Evolutionary conservation across 2,888 invertebrate species (phyloP), one percentile per base, ranked within the genome.

Genomic region (Sycophila texana): DNA sequence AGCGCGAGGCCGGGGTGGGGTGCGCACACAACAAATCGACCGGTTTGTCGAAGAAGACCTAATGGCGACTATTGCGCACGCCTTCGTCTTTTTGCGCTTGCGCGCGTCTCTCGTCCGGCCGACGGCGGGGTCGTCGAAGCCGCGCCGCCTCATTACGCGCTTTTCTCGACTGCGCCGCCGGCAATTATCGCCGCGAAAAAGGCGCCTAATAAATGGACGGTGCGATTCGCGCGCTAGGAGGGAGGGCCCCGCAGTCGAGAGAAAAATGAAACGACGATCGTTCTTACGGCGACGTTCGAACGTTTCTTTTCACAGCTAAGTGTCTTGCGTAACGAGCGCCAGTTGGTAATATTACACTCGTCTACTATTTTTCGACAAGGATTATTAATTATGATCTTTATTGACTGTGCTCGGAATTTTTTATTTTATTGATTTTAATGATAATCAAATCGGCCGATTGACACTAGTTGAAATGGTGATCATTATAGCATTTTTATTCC

Each of bases 11-110:
- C 22, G 58, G 47, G 51, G 26, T 26, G 39, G 53, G 71, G 70
- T 66, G 65, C 55, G 30, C 49, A 16, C 47, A 47, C 68, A 67
- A 74, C 81, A 77, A 67, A 80, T 77, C 81, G 75, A 81, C 81
- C 80, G 80, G 81, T 79, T 76, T 77, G 51, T 74, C 77, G 74
- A 80, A 77, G 80, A 77, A 77, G 80, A 80, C 77, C 75, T 73
- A 80, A 80, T 77, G 80, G 76, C 68, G 49, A 63, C 55, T 49
- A 70, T 70, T 74, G 58, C 63, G 51, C 74, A n/a, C 39, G 16
- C 22, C 26, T 16, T 5, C 26, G 30, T 16, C 30, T 20, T 14
- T 63, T 39, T 39, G 39, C 39, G 26, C 30, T 22, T 57, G 12
- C 30, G 14, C 60, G 14, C 13, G 14, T 4, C n/a, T n/a, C n/a